Evolutionary conservation across 1,140 invertebrate species (phyloP), one percentile per base, ranked within the genome.

Genomic region (Pteromalus puparum): DNA sequence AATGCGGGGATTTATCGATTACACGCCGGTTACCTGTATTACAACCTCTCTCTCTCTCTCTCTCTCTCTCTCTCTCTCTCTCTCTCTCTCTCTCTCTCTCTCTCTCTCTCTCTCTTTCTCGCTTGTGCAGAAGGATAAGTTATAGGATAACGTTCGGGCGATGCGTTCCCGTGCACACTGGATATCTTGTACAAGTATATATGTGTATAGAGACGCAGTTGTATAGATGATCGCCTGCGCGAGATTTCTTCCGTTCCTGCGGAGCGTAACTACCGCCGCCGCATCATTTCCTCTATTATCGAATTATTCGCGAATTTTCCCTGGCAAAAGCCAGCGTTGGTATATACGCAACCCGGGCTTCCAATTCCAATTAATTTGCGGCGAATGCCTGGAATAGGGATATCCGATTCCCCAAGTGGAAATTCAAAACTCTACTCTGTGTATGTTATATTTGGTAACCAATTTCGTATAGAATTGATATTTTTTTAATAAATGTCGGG

Each of bases 1-100:
- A 13, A 73, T 34, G 79, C 30, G 48, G 46, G 21, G 80, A 74
- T 82, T 77, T 68, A 76, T 83, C 81, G 81, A 82, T 82, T 76
- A 76, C 30, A 38, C 73, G 53, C 46, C n/a, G n/a, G 15, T 24
- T 21, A 24, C 38, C 21, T 68, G 24, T 83, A 70, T 38, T 76
- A 70, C 82, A 70, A 77, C 70, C 61, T 83, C 61, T 34, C 30
- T 2, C 30, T 34, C 30, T 34, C 30, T 70, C 38, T 77, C 61
- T 61, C 53, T 77, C 61, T 83, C 61, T 34, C 30, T 2, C 30
- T 34, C 30, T 34, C 30, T 70, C 38, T 77, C 61, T 61, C 53
- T 77, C 61, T 83, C 61, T 34, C 30, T 2, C 30, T 34, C 30
- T 34, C 30, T 70, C 38, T 77, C 61, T 61, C 53, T 77, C 61